A percentile compares a stretch with the other conserved stretches of the same genome.
Evolutionary conservation across 2,888 invertebrate genomes (phyloP).

Genomic region (Drosophila vallismaia): DNA sequence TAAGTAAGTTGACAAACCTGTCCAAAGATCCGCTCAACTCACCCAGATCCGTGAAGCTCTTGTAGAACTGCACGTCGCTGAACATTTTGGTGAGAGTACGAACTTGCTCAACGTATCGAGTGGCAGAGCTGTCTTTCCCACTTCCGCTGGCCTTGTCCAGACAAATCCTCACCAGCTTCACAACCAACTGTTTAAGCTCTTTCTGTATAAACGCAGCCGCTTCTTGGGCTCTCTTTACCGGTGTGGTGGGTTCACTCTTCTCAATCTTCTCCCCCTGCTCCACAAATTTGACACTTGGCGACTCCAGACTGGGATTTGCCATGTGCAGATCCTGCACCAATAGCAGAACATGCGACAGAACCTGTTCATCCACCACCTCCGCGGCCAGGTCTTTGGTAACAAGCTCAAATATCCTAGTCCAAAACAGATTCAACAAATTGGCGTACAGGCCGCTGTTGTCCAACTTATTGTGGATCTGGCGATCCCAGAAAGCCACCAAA

Average conservation of each 20-base stretch:
- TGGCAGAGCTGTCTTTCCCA: constrained; percentile 83
- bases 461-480: constrained; percentile 53
- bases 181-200: constrained; percentile 77
- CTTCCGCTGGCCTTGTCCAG: constrained; percentile 85
- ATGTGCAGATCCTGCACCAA: constrained; percentile 82
- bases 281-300: constrained; percentile 86
- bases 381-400: constrained; percentile 62
- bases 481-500: constrained; percentile 86
- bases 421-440: constrained; percentile 74
- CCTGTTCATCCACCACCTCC: constrained; percentile 62
- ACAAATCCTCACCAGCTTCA: constrained; percentile 83
- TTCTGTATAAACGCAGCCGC: constrained; percentile 70
- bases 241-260: constrained; percentile 33
- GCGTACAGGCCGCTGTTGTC: constrained; percentile 72
- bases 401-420: constrained; percentile 74
- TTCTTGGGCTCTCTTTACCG: constrained; percentile 48
- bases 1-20: constrained; percentile 65
- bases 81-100: constrained; percentile 86
- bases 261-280: constrained; percentile 60
- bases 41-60: constrained; percentile 81
- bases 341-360: constrained; percentile 83
- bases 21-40: constrained; percentile 74
- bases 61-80: constrained; percentile 85
- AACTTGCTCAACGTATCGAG: constrained; percentile 85
- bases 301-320: constrained; percentile 83